Evolutionary conservation across 2,113 vertebrate genomes (phyloP), one percentile per base, ranked within the genome.

Genomic region (Hippoglossus stenolepis): DNA sequence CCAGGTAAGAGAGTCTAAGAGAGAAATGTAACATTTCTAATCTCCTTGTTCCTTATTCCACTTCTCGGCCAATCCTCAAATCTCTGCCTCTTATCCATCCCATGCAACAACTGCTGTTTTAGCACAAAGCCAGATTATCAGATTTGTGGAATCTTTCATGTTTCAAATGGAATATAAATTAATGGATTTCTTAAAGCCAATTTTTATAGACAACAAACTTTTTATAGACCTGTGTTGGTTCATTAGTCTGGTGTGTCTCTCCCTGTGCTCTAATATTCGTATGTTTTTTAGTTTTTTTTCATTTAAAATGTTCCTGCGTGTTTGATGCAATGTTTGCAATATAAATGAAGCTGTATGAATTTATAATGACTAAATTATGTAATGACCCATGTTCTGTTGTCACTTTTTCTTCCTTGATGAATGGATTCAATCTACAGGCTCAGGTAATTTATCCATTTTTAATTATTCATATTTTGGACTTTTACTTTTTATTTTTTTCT

Each of bases 1-100:
- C 92, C 97, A 99, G 97, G 98, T 98, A 92, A 90, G 86, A n/a
- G 6, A 40, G 35, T 45, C 4, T 28, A 8, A 38, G 35, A 38
- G 7, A 38, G 31, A 31, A 7, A 31, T 31, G 5, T 56, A 3
- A 3, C 20, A 21, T 21, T 54, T 21, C 53, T 9, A 4, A 12
- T 57, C 12, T 57, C 4, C 12, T 26, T 17, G 11, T 57, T 57
- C 12, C 11, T 13, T 23, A 57, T 13, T 57, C 21, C 13, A 23
- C 23, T 57, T 24, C 23, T 57, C 2, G 21, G 13, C 11, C 3
- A 24, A 5, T 57, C 21, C 5, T 24, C 21, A 57, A 24, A 57
- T 13, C 3, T 23, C 53, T 23, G 20, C 20, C n/a, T 21, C 12
- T 3, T 24, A 13, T 14, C 54, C 21, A 24, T 57, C 13, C 23